Base-by-base conservation (phyloP, 2,797 vertebrate genomes). In the Ambastaia sidthimunki region DNA sequence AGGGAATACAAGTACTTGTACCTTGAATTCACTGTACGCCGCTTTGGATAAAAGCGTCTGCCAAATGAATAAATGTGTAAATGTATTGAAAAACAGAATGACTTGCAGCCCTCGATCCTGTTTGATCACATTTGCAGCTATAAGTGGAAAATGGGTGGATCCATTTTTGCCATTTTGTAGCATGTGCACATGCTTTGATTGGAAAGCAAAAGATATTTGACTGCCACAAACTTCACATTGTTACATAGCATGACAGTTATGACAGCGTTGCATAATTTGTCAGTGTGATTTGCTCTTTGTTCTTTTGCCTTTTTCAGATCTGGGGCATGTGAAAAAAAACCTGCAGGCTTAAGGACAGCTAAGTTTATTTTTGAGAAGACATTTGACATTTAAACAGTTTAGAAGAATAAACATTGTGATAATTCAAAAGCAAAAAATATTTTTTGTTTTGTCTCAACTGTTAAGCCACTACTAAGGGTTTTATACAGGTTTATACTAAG, bases 111-210 rank as follows among this genome's bases (percentile, higher is more conserved):
- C 34, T 60, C 31, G 23, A 60, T 73, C 63, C 55, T 55, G 68
- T 72, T 74, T 50, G 80, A 77, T 74, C 69, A 65, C 74, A 34
- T 71, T 13, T 41, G 68, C 71, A 54, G 16, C 15, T 57, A 18
- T 12, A 44, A 60, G 21, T 69, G 28, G 48, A 69, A 11, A 71
- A 52, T 66, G 65, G 83, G 68, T 73, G 83, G 68, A 75, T 63
- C 76, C 16, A 21, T 57, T 62, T 19, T 10, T 18, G 31, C 37
- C 31, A 19, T 18, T 37, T 12, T 12, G 34, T 41, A 16, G 15
- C n/a, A 60, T 19, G 25, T 41, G 63, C 62, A 10, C 21, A 78
- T n/a, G 57, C 10, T 63, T 62, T 25, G 44, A 63, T 52, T 16
- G 3, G 57, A 71, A 62, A 71, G 55, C 63, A 44, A 65, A 65